Evolutionary conservation across 2,888 invertebrate species (phyloP).

Genomic region (Drosophila kuntzei): DNA sequence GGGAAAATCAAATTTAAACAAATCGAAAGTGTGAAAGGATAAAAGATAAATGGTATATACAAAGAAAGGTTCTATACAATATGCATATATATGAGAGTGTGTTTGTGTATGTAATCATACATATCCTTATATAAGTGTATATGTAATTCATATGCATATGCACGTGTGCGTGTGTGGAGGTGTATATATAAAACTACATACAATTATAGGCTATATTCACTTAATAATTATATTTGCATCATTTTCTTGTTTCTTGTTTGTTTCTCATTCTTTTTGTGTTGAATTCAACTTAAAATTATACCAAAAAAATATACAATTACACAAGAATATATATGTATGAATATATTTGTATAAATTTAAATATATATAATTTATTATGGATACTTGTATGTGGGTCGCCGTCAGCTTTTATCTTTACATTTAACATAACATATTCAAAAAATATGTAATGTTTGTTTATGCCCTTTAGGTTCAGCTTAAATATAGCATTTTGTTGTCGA

Average conservation of each 20-base stretch:
- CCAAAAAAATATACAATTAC: constrained; percentile 57
- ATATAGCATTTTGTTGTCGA: constrained; percentile 27
- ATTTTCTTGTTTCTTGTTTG: constrained; percentile 16
- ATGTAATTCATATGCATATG: constrained; percentile 20
- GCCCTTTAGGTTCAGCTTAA: constrained; percentile 4
- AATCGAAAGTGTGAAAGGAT: constrained; percentile 28
- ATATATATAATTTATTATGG: constrained; percentile 33
- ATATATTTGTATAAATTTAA: constrained; percentile 34
- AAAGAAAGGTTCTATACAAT: constrained; percentile 60
- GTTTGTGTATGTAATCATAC: constrained; percentile 19
- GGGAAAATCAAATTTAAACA: constrained; percentile 35
- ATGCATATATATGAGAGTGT: constrained; percentile 25
- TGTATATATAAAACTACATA: constrained; percentile 66
- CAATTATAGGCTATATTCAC: constrained; percentile 60
- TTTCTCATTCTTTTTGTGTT: constrained; percentile 8
- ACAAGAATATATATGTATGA: constrained; percentile 41
- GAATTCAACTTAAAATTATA: constrained; percentile 53
- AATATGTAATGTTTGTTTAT: constrained; percentile 20
- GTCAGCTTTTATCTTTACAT: not conserved
- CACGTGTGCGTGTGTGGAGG: constrained; percentile 15
- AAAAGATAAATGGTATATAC: constrained; percentile 61
- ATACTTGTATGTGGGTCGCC: constrained; percentile 22
- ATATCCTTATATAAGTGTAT: constrained; percentile 9
- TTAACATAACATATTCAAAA: constrained; percentile 35
- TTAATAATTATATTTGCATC: constrained; percentile 56